Evolutionary conservation across 2,113 vertebrate species (phyloP), one percentile per base, ranked within the genome.

Genomic region (Chamaetylas fuelleborni): DNA sequence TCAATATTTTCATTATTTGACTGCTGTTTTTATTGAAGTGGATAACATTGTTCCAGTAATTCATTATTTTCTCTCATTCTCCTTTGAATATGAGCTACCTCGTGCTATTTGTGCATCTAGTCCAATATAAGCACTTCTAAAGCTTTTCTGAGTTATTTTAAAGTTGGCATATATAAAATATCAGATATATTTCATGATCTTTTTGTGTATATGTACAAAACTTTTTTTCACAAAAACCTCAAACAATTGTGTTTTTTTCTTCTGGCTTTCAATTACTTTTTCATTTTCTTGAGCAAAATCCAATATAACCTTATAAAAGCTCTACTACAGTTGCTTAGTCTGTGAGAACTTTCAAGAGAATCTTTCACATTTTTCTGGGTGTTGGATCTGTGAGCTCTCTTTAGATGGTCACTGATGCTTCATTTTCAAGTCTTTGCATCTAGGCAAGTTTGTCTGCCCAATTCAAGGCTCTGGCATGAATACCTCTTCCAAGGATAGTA

Each of bases 1-100:
- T 78, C 73, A 86, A 11, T 94, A 89, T 92, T 92, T 79, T 90
- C 72, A 82, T 86, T 86, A 77, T 61, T 80, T 38, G 65, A 38
- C n/a, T 95, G n/a, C 36, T 60, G 58, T 79, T 94, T 58, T 67
- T 73, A 61, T 40, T 82, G 53, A 92, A 85, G 60, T 60, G 77
- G 64, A 64, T 84, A 92, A 51, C 3, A 5, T 62, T 42, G 38
- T 81, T 87, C 43, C 78, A 93, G 89, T 72, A 81, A 87, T 76
- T 81, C 60, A 66, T 76, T 84, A 56, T 86, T 83, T 83, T 58
- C 19, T 58, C 47, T 62, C 58, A 18, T 58, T 96, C 40, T 56
- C 45, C 74, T 40, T 69, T 53, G 53, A 62, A 40, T 88, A 28
- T 42, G 47, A 89, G 22, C 58, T 78, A 48, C 34, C 60, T 77